Evolutionary conservation across 2,888 invertebrate species (phyloP).

Genomic region (Gerris lacustris): DNA sequence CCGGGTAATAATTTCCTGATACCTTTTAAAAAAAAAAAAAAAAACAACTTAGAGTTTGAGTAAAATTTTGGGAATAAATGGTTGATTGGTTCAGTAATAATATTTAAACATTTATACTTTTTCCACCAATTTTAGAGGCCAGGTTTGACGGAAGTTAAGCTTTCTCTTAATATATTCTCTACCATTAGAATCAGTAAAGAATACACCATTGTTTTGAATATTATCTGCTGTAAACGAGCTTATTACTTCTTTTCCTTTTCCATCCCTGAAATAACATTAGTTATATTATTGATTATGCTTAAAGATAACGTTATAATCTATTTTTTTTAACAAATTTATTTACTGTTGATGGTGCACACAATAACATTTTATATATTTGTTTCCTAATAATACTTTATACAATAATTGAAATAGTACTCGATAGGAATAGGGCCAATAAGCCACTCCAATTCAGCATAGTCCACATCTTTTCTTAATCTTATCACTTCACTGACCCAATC

Average conservation of each 20-base stretch:
- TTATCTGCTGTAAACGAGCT: conserved; percentile 52
- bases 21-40: conserved; percentile 36
- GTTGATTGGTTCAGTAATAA: too few relatives aligned
- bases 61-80: too few relatives aligned
- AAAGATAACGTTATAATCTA: too few relatives aligned
- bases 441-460: conserved; percentile 54
- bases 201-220: conserved; percentile 50
- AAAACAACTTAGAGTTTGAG: too few relatives aligned
- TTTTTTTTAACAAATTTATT: too few relatives aligned
- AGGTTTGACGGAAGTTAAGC: conserved; percentile 59
- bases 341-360: too few relatives aligned
- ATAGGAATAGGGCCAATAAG: conserved; percentile 63
- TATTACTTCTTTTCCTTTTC: conserved; percentile 70
- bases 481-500: conserved; percentile 65
- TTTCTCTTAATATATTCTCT: conserved; percentile 65
- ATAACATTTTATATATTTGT: too few relatives aligned
- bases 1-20: conserved; percentile 85
- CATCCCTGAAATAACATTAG: conserved; percentile 38
- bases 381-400: too few relatives aligned
- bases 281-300: too few relatives aligned
- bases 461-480: conserved; percentile 38
- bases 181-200: conserved; percentile 91
- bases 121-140: conserved; percentile 55
- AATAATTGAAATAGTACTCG: conserved; percentile 35
- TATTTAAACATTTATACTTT: conserved; percentile 27